phyloP scores from a whole-genome alignment of 1,140 invertebrate species.

The Habropoda laboriosa region DNA sequence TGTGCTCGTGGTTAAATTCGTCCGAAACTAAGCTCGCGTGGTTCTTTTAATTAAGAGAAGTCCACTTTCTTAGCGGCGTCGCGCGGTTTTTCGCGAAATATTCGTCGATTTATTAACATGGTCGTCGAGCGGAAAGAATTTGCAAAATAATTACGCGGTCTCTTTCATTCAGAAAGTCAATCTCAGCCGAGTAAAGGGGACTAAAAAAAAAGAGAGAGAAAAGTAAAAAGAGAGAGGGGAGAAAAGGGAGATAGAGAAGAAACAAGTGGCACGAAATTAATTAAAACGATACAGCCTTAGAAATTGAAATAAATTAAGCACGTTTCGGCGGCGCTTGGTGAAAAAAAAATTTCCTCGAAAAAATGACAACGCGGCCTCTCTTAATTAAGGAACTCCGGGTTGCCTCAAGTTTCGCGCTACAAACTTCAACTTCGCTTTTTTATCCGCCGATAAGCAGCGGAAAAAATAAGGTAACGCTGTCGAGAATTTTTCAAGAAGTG shows the following conservation, averaged over 20 bases:
- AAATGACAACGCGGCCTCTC: slow-evolving; percentile 6
- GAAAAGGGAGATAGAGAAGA: neutral
- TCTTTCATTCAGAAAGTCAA: slow-evolving; percentile 5
- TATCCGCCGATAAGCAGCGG: neutral
- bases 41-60: slow-evolving; percentile 35
- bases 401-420: neutral
- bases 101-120: slow-evolving; percentile 28
- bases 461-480: too few species aligned
- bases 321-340: neutral
- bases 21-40: neutral
- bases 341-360: slow-evolving; percentile 8
- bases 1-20: neutral
- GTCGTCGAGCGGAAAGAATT: neutral
- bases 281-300: slow-evolving; percentile 35
- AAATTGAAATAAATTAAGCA: slow-evolving; percentile 35
- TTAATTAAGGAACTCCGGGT: slow-evolving; percentile 25
- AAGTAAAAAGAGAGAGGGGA: too few species aligned
- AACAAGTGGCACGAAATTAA: slow-evolving; percentile 29
- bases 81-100: neutral
- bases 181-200: neutral
- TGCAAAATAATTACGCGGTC: slow-evolving; percentile 8
- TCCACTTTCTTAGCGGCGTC: slow-evolving; percentile 8
- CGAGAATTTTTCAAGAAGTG: neutral
- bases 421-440: too few species aligned
- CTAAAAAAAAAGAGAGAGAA: too few species aligned